A percentile compares a stretch with the other conserved stretches of the same genome.
These are phyloP conservation scores for Callipepla californica DNA, from an alignment of 2,113 vertebrate species.

Conservation along the genomic window DNA sequence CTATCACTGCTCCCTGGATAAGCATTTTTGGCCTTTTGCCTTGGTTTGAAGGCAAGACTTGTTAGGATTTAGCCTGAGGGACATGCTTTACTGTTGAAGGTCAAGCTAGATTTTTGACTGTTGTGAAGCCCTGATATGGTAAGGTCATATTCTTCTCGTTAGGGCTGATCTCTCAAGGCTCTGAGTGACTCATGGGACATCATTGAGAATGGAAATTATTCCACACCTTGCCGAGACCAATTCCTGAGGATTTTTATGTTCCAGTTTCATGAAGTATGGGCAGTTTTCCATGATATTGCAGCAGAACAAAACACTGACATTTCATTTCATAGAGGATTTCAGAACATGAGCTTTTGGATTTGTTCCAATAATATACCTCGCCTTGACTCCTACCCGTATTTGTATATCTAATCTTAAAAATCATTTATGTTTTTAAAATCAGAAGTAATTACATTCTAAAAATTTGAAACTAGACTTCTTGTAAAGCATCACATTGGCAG, in stretches of 20 bases:
- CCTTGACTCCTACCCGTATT: not conserved
- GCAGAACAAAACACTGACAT: not conserved
- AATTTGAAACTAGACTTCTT: not conserved
- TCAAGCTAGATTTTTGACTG: slow-evolving; percentile 58
- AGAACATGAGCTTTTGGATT: slow-evolving; percentile 3
- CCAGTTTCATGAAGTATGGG: not conserved
- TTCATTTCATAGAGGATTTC: slow-evolving; percentile 13
- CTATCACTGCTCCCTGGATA: slow-evolving; percentile 38
- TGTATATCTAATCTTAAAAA: not conserved
- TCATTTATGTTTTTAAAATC: not conserved
- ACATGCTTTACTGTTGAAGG: slow-evolving; percentile 55
- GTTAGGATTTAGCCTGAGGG: slow-evolving; percentile 63
- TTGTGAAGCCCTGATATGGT: slow-evolving; percentile 51
- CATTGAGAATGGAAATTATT: slow-evolving; percentile 43
- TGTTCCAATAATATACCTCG: not conserved
- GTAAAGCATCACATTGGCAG: not conserved
- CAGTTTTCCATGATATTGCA: not conserved
- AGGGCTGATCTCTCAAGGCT: slow-evolving; percentile 52
- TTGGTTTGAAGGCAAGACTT: slow-evolving; percentile 65
- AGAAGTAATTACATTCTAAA: not conserved
- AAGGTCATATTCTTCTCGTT: slow-evolving; percentile 34
- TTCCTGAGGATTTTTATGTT: slow-evolving; percentile 1
- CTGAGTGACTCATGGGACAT: not conserved
- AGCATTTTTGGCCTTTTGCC: slow-evolving; percentile 70
- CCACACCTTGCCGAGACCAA: slow-evolving; percentile 11